Base-by-base conservation (phyloP, 2,888 invertebrate species). In the Trichopria drosophilae region DNA sequence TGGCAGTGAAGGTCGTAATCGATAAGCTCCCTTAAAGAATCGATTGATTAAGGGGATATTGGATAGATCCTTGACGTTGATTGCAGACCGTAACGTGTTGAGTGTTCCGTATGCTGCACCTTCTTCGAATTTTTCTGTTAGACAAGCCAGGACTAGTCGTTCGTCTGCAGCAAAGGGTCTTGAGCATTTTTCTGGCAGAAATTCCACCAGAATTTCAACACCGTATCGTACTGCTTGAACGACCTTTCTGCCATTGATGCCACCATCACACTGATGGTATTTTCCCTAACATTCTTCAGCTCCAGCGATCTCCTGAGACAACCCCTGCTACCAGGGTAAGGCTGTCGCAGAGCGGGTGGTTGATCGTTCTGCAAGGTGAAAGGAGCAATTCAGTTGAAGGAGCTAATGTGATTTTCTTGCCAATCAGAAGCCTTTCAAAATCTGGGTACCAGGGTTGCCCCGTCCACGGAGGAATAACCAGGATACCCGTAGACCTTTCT, bases 251-350 rank as follows among this genome's bases (percentile, higher is more conserved):
- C 16, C 6, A 31, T 31, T 3, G n/a, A 31, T 7, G 5, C 10
- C 6, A 12, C 61, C 44, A 45, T 49, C 10, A 39, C 51, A 31
- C 36, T 44, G 18, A 40, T 16, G 29, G 43, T 43, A 28, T n/a
- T 23, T 31, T 47, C 53, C 19, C 56, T 56, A 13, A 55, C 43
- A 13, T 40, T 34, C 19, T 51, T 49, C 42, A 37, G n/a, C 28
- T 45, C 20, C n/a, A 60, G 51, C 7, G 51, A 58, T 23, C 52
- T 32, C 51, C 53, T 4, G 54, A 64, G n/a, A n/a, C n/a, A n/a
- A n/a, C n/a, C n/a, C n/a, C n/a, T n/a, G n/a, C n/a, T n/a, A n/a
- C n/a, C n/a, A 64, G 59, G 57, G 57, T 43, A 58, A 60, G 53
- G 22, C 52, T 32, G 12, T 32, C 15, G 32, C 32, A 32, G 5